phyloP scores from a whole-genome alignment of 2,797 vertebrate genomes.

The Brachyalestes nurse region DNA sequence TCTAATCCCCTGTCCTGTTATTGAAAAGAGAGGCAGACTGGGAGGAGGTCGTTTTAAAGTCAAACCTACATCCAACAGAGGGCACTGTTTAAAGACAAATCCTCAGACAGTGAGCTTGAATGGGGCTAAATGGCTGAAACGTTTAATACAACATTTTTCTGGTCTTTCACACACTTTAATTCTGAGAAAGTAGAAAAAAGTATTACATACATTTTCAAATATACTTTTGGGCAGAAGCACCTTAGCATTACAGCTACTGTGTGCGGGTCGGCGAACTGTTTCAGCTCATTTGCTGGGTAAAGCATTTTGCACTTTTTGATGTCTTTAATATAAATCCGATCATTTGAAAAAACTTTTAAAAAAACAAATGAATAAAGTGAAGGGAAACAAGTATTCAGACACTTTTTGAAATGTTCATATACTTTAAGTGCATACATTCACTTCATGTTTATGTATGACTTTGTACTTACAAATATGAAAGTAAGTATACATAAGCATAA shows the following conservation, averaged over 20 bases:
- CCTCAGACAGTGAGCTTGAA: not conserved
- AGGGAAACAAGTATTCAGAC: too few relatives aligned
- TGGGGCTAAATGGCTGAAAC: not conserved
- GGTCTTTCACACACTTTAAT: not conserved
- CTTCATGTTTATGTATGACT: too few relatives aligned
- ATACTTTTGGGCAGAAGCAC: not conserved
- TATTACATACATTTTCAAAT: not conserved
- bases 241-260: not conserved
- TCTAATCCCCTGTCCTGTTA: not conserved
- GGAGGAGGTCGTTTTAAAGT: not conserved
- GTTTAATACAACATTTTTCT: not conserved
- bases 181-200: not conserved
- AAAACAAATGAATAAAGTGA: too few relatives aligned
- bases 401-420: too few relatives aligned
- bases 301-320: too few relatives aligned
- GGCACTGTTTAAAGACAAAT: not conserved
- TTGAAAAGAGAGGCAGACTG: not conserved
- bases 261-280: not conserved
- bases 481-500: too few relatives aligned
- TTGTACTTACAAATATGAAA: too few relatives aligned
- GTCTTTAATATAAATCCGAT: too few relatives aligned
- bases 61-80: slow-evolving; percentile 12
- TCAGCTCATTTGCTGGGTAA: too few relatives aligned
- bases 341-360: too few relatives aligned
- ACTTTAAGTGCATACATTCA: too few relatives aligned